A percentile compares a stretch with the other conserved stretches of the same genome.
phyloP scores from a whole-genome alignment of 2,888 invertebrate species.

The Drosophila paramelanica region DNA sequence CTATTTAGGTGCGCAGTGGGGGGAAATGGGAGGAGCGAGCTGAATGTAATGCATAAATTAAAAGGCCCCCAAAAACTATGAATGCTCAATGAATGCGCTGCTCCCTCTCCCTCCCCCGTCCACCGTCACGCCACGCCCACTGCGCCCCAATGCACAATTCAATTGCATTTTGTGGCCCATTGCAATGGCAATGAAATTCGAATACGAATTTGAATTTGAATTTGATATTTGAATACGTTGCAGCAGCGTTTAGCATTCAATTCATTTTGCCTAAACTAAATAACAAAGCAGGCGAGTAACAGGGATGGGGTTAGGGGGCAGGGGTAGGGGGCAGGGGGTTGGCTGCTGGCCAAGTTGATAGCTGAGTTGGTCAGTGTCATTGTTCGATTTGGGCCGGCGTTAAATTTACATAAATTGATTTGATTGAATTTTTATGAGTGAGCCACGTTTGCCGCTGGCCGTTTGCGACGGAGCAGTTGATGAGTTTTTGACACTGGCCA shows the following conservation, averaged over 20 bases:
- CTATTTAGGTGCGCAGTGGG: too few species aligned
- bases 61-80: conserved; percentile 71
- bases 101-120: too few species aligned
- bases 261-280: conserved; percentile 75
- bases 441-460: conserved; percentile 21
- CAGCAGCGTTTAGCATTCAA: conserved; percentile 64
- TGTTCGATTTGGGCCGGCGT: conserved; percentile 63
- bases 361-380: conserved; percentile 39
- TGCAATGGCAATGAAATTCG: conserved; percentile 43
- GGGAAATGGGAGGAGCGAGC: not conserved
- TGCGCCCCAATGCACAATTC: not conserved
- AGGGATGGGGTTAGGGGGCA: not conserved
- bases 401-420: conserved; percentile 86
- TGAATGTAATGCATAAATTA: conserved; percentile 76
- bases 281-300: conserved; percentile 57
- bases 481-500: conserved; percentile 59
- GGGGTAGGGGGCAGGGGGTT: not conserved
- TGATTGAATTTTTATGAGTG: conserved; percentile 85
- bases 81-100: conserved; percentile 59
- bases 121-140: conserved; percentile 12
- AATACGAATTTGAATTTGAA: conserved; percentile 55
- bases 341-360: conserved; percentile 14
- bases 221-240: conserved; percentile 53
- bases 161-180: conserved; percentile 32
- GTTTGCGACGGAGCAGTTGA: conserved; percentile 42